A percentile compares a stretch with the other conserved stretches of the same genome.
Evolutionary conservation across 2,113 vertebrate genomes (phyloP).

Genomic region (Sylvietta virens): DNA sequence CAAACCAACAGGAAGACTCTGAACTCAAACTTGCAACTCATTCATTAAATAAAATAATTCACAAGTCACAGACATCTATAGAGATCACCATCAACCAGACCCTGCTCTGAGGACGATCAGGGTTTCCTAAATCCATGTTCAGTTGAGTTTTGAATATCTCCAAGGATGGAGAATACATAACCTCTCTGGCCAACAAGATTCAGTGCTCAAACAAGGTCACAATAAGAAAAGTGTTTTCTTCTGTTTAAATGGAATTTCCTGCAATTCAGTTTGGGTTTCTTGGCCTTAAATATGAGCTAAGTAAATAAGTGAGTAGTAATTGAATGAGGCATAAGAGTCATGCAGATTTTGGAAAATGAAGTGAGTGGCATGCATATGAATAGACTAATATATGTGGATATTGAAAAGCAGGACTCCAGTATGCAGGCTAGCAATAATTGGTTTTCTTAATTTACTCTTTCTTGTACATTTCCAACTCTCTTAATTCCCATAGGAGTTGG

Average conservation of each 20-base stretch:
- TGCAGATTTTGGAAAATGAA: not conserved
- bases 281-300: not conserved
- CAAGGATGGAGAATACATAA: not conserved
- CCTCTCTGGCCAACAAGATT: not conserved
- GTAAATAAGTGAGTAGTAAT: not conserved
- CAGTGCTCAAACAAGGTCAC: not conserved
- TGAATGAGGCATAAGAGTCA: not conserved
- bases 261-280: not conserved
- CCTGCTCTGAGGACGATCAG: not conserved
- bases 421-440: not conserved
- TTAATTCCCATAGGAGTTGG: not conserved
- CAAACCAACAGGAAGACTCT: not conserved
- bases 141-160: not conserved
- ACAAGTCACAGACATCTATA: not conserved
- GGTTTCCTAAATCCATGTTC: not conserved
- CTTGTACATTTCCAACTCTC: not conserved
- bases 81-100: not conserved
- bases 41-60: not conserved
- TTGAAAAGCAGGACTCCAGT: not conserved
- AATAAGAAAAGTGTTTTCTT: not conserved
- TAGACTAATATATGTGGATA: not conserved
- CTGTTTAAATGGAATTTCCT: not conserved
- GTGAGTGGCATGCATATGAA: not conserved
- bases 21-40: not conserved
- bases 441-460: conserved; percentile 26